Evolutionary conservation across 2,888 invertebrate genomes (phyloP), one percentile per base, ranked within the genome.

Genomic region (Thymelicus lineola): DNA sequence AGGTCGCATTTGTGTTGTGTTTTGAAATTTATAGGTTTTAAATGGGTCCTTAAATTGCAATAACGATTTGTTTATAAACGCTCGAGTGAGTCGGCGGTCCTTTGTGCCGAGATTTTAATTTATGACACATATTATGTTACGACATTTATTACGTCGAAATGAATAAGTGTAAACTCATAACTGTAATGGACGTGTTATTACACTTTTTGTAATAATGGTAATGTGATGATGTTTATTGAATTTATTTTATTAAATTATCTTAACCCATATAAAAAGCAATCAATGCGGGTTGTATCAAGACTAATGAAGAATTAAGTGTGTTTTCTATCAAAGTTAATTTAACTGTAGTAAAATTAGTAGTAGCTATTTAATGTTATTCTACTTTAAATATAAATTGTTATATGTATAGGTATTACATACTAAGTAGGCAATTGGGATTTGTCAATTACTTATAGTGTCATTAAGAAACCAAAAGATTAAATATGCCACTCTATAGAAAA

Each of bases 21-120:
- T 73, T 55, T 66, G n/a, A 77, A 80, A 82, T 91, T 92, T 91
- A 92, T 94, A 85, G 89, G 84, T 90, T 93, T 93, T 91, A 90
- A 92, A 93, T 92, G 89, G 89, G 87, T 90, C 88, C 89, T 93
- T 93, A 93, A 93, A 94, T 92, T 80, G 93, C 91, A 91, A 93
- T 93, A 94, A 93, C 88, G 87, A 93, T 93, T 92, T 93, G 91
- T 93, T 93, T 91, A 90, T 88, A 88, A 86, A 86, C 83, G 81
- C 82, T 84, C 77, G 79, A 79, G 82, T 84, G 77, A 72, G 73
- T 75, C 86, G 86, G 86, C 79, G 77, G 81, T 81, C 80, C 86
- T 86, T 88, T 88, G 84, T 84, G 75, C 71, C 79, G 82, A 82
- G 82, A 79, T 77, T 82, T 81, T 84, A 85, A 89, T 88, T 86